Base-by-base conservation (phyloP, 1,140 invertebrate genomes). In the Drosophila santomea region DNA sequence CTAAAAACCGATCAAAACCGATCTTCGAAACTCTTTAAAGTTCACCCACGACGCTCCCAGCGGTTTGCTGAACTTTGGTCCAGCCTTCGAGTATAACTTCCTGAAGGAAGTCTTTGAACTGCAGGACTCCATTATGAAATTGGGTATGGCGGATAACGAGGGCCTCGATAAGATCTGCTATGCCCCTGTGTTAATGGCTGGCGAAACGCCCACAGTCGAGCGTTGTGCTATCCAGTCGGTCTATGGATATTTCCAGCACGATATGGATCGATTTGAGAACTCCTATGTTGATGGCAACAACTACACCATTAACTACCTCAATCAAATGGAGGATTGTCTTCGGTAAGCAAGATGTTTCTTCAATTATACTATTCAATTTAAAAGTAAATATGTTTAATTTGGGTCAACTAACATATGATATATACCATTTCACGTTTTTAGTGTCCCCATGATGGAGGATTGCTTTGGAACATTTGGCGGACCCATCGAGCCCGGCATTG, bases 391-490 rank as follows among this genome's bases (percentile, higher is more conserved):
- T 17, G 1, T 17, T 17, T 17, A 17, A 17, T 17, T 17, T 17
- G 20, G 20, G 1, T 0, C 20, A 1, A 20, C 20, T 32, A 32
- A 8, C 14, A 39, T 14, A 20, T 1, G 4, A 20, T 11, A 3
- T 11, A 0, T 20, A 11, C 11, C 3, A 11, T 4, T 15, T 28
- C 20, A 1, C 14, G 38, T 39, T 48, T 91, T 91, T 23, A 96
- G 95, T 72, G 95, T 95, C 61, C 92, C 94, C 23, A 94, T 94
- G 58, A 92, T 94, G 72, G 84, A 94, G 1, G 90, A 94, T 14
- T 99, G 98, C 93, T 92, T 98, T 32, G 96, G 95, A 8, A 93
- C 94, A 0, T 98, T 96, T 93, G 97, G 97, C 11, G 97, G 96
- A 14, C 97, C 97, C n/a, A 94, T 98, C 23, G 94, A 96, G 79